A percentile compares a stretch with the other conserved stretches of the same genome.
Conservation (phyloP, 1,140 invertebrate genomes). For the Microplitis mediator region DNA sequence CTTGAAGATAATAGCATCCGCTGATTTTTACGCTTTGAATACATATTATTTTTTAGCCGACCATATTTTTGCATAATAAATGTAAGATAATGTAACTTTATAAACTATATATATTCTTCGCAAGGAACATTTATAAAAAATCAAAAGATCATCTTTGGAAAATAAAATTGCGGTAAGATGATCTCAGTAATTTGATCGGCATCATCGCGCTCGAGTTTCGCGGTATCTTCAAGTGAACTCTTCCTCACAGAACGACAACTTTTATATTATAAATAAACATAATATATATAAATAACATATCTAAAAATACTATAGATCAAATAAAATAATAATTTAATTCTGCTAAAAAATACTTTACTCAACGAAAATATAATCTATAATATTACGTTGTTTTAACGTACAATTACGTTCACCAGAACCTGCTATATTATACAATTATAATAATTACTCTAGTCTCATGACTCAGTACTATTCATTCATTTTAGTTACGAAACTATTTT, state of each 20-base stretch:
- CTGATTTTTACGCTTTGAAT: no score
- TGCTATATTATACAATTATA: no score
- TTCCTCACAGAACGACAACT: not conserved
- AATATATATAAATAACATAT: not conserved
- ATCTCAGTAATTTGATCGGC: conserved; percentile 37
- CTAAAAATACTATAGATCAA: not conserved
- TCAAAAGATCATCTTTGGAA: not conserved
- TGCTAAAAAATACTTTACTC: no score
- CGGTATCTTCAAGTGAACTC: conserved; percentile 11
- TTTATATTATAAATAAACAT: not conserved
- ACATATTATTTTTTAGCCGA: no score
- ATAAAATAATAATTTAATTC: no score
- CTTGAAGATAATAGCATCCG: no score
- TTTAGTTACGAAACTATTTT: not conserved
- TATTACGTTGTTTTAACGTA: no score
- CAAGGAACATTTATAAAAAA: not conserved
- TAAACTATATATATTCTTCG: not conserved
- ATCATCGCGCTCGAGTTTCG: conserved; percentile 33
- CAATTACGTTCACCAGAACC: no score
- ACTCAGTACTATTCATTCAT: not conserved
- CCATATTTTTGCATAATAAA: not conserved
- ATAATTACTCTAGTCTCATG: not conserved
- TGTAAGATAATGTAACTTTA: not conserved
- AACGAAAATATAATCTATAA: no score
- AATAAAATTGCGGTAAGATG: conserved; percentile 27